These are phyloP conservation scores for Prenolepis imparis DNA, from an alignment of 2,888 invertebrate genomes.

Conservation along the genomic window DNA sequence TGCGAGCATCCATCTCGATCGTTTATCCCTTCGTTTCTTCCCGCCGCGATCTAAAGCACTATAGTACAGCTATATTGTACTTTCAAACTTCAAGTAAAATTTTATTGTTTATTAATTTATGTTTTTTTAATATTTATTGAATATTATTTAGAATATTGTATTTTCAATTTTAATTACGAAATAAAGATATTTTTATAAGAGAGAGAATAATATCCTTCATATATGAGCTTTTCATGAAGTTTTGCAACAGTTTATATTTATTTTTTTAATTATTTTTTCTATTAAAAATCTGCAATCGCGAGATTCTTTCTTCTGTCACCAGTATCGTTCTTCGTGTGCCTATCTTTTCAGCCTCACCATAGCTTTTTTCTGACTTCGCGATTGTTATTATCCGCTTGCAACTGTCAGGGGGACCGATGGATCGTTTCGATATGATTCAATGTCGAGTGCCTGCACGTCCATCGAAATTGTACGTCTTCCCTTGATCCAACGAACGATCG, in stretches of 20 bases:
- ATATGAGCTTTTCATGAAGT: neutral
- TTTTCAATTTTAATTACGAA: neutral
- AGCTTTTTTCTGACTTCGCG: constrained; percentile 9
- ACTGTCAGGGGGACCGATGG: constrained; percentile 29
- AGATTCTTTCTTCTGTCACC: neutral
- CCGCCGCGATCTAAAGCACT: neutral
- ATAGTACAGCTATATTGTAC: no score
- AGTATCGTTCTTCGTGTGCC: neutral
- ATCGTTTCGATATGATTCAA: constrained; percentile 53
- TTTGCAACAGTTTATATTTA: neutral
- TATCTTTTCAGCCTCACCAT: neutral
- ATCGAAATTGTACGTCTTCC: constrained; percentile 66
- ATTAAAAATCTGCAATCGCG: neutral
- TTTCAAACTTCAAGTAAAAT: neutral
- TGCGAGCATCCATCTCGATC: constrained; percentile 40
- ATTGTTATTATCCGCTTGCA: neutral
- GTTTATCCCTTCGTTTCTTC: constrained; percentile 20
- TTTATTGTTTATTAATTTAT: neutral
- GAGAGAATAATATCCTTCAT: neutral
- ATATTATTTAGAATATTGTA: constrained; percentile 1
- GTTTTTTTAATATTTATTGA: neutral
- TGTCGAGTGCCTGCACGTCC: constrained; percentile 59
- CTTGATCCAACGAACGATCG: constrained; percentile 57
- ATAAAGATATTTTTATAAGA: neutral
- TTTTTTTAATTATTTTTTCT: neutral